phyloP scores from a whole-genome alignment of 2,888 invertebrate species.

The Osmoderma eremita region DNA sequence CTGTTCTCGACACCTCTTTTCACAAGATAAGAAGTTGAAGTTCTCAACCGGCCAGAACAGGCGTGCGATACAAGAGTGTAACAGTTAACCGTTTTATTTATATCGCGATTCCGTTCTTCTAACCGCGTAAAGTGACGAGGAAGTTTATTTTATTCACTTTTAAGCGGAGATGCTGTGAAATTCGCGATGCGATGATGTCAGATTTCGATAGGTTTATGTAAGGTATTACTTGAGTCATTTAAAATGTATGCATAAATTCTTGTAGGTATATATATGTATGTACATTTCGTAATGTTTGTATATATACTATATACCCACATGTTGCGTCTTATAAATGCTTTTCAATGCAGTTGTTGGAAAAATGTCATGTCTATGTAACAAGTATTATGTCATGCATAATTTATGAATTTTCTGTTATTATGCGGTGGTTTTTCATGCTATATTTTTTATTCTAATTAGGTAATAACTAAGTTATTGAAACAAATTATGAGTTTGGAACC shows the following conservation, averaged over 20 bases:
- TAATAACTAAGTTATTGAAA: too few species aligned
- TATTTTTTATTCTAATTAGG: too few species aligned
- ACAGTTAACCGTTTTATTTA: constrained; percentile 20
- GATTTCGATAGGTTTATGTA: not conserved
- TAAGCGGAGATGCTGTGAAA: not conserved
- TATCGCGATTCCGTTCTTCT: not conserved
- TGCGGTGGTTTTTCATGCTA: too few species aligned
- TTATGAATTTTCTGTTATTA: too few species aligned
- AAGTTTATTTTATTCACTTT: not conserved
- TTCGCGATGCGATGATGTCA: not conserved
- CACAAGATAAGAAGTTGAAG: constrained; percentile 7
- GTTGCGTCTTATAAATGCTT: too few species aligned
- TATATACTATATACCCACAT: too few species aligned
- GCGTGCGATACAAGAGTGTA: constrained; percentile 1
- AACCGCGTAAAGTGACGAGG: not conserved
- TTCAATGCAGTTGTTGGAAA: too few species aligned
- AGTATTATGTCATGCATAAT: too few species aligned
- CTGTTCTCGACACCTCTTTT: not conserved
- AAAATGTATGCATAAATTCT: not conserved
- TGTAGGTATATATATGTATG: not conserved
- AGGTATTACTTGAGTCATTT: not conserved
- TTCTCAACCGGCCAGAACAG: too few species aligned
- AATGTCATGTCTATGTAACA: too few species aligned
- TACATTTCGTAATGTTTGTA: not conserved
- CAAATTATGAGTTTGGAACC: too few species aligned